Conservation (phyloP, 2,888 invertebrate species). For the Spatulosminthurus flaviceps region DNA sequence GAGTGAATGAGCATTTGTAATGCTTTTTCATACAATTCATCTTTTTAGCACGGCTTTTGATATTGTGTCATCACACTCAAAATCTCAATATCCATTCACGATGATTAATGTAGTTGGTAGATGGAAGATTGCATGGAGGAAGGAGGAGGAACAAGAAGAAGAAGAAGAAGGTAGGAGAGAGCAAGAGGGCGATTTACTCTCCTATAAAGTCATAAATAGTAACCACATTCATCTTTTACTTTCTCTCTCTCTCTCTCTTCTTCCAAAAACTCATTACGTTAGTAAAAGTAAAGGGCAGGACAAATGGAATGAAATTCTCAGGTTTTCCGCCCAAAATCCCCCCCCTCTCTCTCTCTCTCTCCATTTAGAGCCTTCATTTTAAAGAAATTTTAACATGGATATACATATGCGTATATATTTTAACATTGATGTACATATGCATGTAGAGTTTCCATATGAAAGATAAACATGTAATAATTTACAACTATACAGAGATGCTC, state of each 20-base stretch:
- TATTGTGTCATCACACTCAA: background rate
- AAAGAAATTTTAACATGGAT: no score
- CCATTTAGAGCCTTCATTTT: no score
- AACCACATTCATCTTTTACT: background rate
- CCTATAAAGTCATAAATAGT: background rate
- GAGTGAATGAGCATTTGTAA: no score
- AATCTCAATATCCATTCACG: background rate
- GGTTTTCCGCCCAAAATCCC: background rate
- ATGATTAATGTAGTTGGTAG: background rate
- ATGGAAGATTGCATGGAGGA: background rate
- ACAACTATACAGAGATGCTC: background rate
- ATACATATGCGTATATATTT: no score
- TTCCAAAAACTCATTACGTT: background rate
- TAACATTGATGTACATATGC: no score
- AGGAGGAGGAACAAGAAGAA: background rate
- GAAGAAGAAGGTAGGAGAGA: no score
- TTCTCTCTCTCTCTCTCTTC: background rate
- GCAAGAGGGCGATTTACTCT: background rate
- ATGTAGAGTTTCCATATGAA: no score
- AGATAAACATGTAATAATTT: no score
- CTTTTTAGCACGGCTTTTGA: background rate
- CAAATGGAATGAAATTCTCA: conserved; percentile 24
- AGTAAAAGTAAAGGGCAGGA: conserved; percentile 9
- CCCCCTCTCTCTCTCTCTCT: background rate
- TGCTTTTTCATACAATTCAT: background rate